Evolutionary conservation across 2,797 vertebrate species (phyloP).

Genomic region (Labroides dimidiatus): DNA sequence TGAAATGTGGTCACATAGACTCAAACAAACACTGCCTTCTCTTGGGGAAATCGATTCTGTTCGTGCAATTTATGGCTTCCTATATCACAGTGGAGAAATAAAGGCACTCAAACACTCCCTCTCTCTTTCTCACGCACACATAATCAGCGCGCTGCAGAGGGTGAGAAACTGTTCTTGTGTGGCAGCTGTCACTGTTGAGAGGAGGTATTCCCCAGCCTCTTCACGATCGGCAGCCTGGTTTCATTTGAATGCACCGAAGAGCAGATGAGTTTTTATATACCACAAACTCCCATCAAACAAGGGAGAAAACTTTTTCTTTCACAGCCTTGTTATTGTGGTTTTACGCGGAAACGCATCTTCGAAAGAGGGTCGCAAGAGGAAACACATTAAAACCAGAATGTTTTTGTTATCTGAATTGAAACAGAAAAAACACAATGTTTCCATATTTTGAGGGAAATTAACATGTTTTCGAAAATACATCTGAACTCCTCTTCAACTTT

Average conservation of each 20-base stretch:
- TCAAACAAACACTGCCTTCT: background rate
- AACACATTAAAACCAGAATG: too few species aligned
- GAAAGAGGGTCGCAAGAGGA: background rate
- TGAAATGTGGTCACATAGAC: too few species aligned
- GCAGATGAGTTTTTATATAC: background rate
- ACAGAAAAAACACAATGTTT: too few species aligned
- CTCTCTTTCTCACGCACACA: constrained; percentile 2
- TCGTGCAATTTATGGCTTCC: constrained; percentile 12
- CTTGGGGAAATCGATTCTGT: constrained; percentile 7
- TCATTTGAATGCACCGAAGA: background rate
- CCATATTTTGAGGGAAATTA: background rate
- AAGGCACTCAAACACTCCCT: background rate
- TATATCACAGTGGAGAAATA: background rate
- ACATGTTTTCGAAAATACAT: background rate
- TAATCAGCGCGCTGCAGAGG: background rate
- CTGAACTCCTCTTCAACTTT: constrained; percentile 1
- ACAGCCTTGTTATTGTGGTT: background rate
- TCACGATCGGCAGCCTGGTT: constrained; percentile 18
- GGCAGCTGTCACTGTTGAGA: constrained; percentile 54
- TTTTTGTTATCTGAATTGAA: too few species aligned
- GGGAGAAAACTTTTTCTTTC: background rate
- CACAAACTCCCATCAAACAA: background rate
- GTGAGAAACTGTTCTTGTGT: constrained; percentile 33
- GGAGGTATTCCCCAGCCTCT: constrained; percentile 69
- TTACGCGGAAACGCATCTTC: background rate